Conservation (phyloP, 1,140 invertebrate species). For the Caenorhabditis latens region DNA sequence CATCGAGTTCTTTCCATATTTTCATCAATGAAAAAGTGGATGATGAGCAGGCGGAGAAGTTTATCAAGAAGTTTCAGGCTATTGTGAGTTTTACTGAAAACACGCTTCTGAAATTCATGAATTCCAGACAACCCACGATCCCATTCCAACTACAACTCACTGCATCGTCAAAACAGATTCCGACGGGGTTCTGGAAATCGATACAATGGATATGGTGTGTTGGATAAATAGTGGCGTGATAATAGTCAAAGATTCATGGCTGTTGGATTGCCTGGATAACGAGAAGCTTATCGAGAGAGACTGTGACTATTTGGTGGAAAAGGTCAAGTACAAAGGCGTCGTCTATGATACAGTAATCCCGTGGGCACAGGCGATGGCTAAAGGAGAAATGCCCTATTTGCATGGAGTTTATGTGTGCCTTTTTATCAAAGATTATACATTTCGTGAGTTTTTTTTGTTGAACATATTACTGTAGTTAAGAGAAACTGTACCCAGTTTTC, state of each 20-base stretch:
- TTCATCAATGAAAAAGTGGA: background rate
- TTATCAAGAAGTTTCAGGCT: background rate
- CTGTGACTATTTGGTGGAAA: background rate
- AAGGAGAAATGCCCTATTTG: slow-evolving; percentile 26
- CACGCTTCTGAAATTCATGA: background rate
- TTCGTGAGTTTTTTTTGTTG: background rate
- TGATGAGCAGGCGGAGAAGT: background rate
- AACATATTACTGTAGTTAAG: no score
- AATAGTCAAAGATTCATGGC: background rate
- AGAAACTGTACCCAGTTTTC: no score
- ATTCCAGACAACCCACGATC: background rate
- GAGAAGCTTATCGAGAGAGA: background rate
- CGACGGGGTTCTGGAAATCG: slow-evolving; percentile 12
- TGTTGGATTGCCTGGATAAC: background rate
- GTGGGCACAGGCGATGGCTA: background rate
- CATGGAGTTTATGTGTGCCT: background rate
- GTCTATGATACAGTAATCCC: slow-evolving; percentile 23
- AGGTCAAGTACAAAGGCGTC: background rate
- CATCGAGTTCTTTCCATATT: background rate
- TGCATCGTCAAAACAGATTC: background rate
- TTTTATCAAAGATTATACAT: background rate
- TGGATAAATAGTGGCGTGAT: slow-evolving; percentile 10
- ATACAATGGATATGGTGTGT: background rate
- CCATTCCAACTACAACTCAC: background rate
- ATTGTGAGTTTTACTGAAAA: background rate